Evolutionary conservation across 2,797 vertebrate genomes (phyloP).

Genomic region (Artibeus jamaicensis): DNA sequence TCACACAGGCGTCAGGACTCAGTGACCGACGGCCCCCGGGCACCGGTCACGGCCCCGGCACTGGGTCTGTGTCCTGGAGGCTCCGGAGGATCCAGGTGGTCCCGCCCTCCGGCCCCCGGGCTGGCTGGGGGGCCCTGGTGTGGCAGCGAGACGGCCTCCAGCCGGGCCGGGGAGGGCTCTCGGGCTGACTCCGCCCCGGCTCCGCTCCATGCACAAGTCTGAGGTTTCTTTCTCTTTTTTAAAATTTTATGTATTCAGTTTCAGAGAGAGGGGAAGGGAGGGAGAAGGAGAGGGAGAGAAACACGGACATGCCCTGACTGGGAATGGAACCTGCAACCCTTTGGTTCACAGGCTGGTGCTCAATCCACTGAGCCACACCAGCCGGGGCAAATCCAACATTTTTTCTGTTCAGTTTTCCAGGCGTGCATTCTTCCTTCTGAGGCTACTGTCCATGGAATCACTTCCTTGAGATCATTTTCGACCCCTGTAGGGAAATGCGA

Average conservation of each 20-base stretch:
- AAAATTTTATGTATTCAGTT: too few species aligned
- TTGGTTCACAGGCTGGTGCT: too few species aligned
- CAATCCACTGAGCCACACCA: too few species aligned
- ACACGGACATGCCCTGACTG: too few species aligned
- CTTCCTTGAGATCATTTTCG: background rate
- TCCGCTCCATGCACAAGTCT: fast-evolving
- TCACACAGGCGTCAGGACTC: background rate
- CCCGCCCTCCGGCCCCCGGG: too few species aligned
- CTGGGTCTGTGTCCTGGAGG: background rate
- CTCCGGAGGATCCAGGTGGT: fast-evolving
- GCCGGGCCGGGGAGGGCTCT: background rate
- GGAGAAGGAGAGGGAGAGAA: too few species aligned
- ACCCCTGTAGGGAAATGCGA: fast-evolving
- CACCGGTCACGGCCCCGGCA: background rate
- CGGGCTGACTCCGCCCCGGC: fast-evolving
- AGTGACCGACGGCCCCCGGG: fast-evolving
- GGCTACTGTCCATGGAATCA: fast-evolving
- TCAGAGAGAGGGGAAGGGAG: too few species aligned
- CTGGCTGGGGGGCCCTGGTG: too few species aligned
- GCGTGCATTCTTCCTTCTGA: background rate
- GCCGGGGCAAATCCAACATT: too few species aligned
- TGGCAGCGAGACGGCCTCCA: background rate
- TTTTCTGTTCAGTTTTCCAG: fast-evolving
- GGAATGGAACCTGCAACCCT: too few species aligned
- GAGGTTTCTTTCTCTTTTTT: background rate